These are phyloP conservation scores for Microtus californicus DNA, from an alignment of 2,797 vertebrate species.

Conservation along the genomic window DNA sequence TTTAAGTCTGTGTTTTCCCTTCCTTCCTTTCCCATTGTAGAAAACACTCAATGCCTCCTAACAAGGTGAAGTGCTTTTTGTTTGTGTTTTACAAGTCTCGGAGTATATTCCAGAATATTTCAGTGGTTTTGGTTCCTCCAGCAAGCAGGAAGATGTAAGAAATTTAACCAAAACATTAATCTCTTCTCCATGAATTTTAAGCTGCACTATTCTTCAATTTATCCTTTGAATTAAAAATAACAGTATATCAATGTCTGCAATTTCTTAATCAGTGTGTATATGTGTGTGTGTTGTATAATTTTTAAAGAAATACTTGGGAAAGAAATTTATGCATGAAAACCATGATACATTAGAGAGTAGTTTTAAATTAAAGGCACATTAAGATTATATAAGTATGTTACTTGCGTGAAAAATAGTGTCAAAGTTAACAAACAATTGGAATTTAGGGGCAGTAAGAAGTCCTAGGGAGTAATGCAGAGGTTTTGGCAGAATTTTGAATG, in stretches of 20 bases:
- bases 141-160: not conserved
- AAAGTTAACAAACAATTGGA: not conserved
- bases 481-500: conserved; percentile 28
- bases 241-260: not conserved
- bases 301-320: not conserved
- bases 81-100: not conserved
- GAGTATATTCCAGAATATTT: not conserved
- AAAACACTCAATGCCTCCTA: not conserved
- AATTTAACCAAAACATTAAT: not conserved
- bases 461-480: not conserved
- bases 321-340: not conserved
- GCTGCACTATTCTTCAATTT: not conserved
- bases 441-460: not conserved
- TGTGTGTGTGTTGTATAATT: not conserved
- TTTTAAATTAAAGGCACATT: conserved; percentile 1
- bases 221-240: not conserved
- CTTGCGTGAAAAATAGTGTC: not conserved
- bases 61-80: accelerated
- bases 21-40: accelerated
- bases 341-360: not conserved
- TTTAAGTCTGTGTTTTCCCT: not conserved
- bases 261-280: not conserved
- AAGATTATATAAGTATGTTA: not conserved
- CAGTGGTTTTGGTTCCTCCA: not conserved
- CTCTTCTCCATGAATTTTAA: not conserved